These are phyloP conservation scores for Coryphaenoides rupestris DNA, from an alignment of 2,113 vertebrate genomes.

Conservation along the genomic window DNA sequence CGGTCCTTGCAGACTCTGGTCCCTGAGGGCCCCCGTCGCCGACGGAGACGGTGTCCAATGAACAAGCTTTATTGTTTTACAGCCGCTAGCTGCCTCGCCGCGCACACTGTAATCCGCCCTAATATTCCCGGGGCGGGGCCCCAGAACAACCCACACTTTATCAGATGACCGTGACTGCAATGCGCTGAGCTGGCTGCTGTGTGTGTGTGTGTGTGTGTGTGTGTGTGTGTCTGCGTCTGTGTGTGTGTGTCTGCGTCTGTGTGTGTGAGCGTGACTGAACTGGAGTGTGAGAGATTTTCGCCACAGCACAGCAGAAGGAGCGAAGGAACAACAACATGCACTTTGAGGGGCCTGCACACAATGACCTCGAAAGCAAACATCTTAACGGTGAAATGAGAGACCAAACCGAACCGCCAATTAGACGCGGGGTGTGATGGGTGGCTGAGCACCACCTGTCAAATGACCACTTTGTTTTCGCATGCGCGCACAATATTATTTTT, in stretches of 20 bases:
- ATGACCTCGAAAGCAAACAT: slow-evolving; percentile 62
- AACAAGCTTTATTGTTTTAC: slow-evolving; percentile 60
- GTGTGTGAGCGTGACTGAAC: too few species aligned
- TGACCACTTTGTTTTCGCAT: slow-evolving; percentile 56
- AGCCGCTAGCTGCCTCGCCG: slow-evolving; percentile 51
- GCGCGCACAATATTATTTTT: too few species aligned
- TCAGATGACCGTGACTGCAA: slow-evolving; percentile 62
- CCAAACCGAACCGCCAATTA: slow-evolving; percentile 58
- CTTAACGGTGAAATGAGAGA: slow-evolving; percentile 56
- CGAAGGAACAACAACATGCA: slow-evolving; percentile 50
- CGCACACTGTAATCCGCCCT: slow-evolving; percentile 51
- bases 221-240: too few species aligned
- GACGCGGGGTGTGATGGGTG: slow-evolving; percentile 48
- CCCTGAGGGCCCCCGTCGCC: slow-evolving; percentile 40
- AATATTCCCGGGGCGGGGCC: slow-evolving; percentile 61
- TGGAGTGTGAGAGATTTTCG: slow-evolving; percentile 13
- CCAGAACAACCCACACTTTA: slow-evolving; percentile 64
- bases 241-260: too few species aligned
- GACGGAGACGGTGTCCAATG: slow-evolving; percentile 32
- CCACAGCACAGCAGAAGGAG: slow-evolving; percentile 8
- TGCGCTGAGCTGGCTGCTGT: slow-evolving; percentile 52
- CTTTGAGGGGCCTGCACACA: slow-evolving; percentile 48
- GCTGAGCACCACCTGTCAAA: slow-evolving; percentile 63
- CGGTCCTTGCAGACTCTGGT: slow-evolving; percentile 51
- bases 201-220: too few species aligned